Percentiles rank a stretch among this genome's conserved stretches.
phyloP scores from a whole-genome alignment of 2,797 vertebrate genomes.

The Pseudocheirus occidentalis region DNA sequence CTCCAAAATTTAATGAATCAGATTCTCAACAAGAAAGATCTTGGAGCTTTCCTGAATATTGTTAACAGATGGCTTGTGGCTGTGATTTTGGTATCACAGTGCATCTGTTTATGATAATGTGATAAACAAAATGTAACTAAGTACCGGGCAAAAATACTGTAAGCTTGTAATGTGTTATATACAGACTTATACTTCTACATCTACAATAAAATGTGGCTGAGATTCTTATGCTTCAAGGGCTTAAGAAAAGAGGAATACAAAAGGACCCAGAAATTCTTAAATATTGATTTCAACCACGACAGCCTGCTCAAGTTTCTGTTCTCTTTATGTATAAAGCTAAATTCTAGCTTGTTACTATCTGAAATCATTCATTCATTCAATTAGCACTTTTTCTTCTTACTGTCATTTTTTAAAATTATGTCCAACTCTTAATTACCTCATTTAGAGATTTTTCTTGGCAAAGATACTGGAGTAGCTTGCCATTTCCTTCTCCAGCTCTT shows the following conservation, averaged over 20 bases:
- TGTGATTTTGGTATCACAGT: slow-evolving; percentile 41
- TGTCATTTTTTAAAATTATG: neutral
- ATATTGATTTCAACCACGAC: neutral
- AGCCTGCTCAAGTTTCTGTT: neutral
- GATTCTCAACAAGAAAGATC: slow-evolving; percentile 53
- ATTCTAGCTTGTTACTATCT: slow-evolving; percentile 1
- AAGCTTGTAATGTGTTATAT: neutral
- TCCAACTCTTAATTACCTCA: neutral
- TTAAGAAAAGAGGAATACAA: neutral
- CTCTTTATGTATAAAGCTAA: neutral
- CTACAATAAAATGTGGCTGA: neutral
- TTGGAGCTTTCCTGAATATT: slow-evolving; percentile 6
- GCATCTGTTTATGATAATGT: slow-evolving; percentile 11
- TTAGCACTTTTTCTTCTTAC: neutral
- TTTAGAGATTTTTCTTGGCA: neutral
- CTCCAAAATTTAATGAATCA: slow-evolving; percentile 41
- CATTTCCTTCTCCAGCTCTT: neutral
- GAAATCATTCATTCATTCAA: neutral
- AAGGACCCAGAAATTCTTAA: neutral
- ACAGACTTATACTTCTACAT: neutral
- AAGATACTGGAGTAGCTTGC: neutral
- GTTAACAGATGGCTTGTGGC: slow-evolving; percentile 30
- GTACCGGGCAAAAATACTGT: neutral
- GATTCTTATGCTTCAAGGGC: neutral
- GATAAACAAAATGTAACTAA: slow-evolving; percentile 39